Evolutionary conservation across 2,113 vertebrate species (phyloP), one percentile per base, ranked within the genome.

Genomic region (Maccullochella peelii): DNA sequence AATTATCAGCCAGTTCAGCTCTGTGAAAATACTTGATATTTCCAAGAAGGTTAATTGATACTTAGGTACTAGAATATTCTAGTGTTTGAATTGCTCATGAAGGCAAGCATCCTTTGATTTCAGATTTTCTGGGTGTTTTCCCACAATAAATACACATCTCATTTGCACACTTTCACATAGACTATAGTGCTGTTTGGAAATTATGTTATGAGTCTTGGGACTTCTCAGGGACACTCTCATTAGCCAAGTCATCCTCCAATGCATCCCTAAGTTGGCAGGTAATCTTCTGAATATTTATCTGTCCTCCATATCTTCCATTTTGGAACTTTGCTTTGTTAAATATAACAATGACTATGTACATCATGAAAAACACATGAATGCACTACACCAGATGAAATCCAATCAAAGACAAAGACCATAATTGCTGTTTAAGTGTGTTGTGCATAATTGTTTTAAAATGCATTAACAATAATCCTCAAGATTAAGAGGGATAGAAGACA

Each of bases 181-280:
- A 71, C 59, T 49, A 49, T 23, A 61, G 30, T 18, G 65, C n/a
- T 50, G 73, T 78, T 79, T 54, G 27, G 44, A 84, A 73, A 77
- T 77, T 0, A 73, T 69, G 38, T 50, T 72, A 74, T 70, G 73
- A 79, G 55, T 77, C 30, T 42, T 33, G 49, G 82, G 72, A 86
- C 62, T 86, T 77, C 40, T 79, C 75, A 49, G 80, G 62, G 63
- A 78, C 73, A 68, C 30, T 67, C 73, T 77, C 72, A 89, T 87
- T 79, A 81, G 61, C 71, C 55, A 70, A 73, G 59, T 73, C 74
- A 73, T 78, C 67, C 62, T 84, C 70, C n/a, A 77, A 30, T 67
- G 81, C 57, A 23, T 79, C 61, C 55, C 20, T 73, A 67, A 44
- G 20, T 72, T 77, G 70, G 15, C 74, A 86, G 67, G 67, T 86